Base-by-base conservation (phyloP, 2,888 invertebrate species). In the Rhagophthalmus giganteus region DNA sequence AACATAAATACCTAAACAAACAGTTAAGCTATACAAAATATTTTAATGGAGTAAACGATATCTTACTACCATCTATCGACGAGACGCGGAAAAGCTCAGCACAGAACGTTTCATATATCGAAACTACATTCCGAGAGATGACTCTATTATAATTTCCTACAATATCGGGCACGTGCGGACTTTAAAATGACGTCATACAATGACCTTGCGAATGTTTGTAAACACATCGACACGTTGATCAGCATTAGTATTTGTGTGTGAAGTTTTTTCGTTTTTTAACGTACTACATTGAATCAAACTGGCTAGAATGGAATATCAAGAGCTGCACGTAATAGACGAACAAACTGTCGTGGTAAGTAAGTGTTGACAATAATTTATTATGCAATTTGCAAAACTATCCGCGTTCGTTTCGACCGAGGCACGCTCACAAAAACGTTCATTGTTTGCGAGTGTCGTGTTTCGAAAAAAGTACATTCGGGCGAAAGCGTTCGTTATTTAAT, bases 131-230 rank as follows among this genome's bases (percentile, higher is more conserved):
- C 13, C 25, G 11, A 24, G 10, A 37, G 25, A 24, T 20, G 24
- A 11, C 20, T 6, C 6, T 15, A 24, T n/a, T n/a, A n/a, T n/a
- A n/a, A n/a, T n/a, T 35, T 25, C 15, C 52, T 52, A 20, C 25
- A 35, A 47, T 52, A 52, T 54, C 50, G 41, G 50, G 50, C 54
- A 54, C 50, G 50, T 50, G 54, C 31, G 24, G 14, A 10, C 12
- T 14, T 48, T 40, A 34, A 34, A 46, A 45, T 72, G 70, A 74
- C 75, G 60, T 67, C 61, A 60, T 72, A 78, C 76, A 16, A 78
- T 84, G 85, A 84, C 84, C 84, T 85, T 85, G 85, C 81, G 75
- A 65, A 75, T 85, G 83, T 85, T 86, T 85, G 85, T 85, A 86
- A 86, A 86, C 85, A 85, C 79, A 81, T 78, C 34, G 68, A 78